A percentile compares a stretch with the other conserved stretches of the same genome.
Conservation (phyloP, 2,888 invertebrate species). For the Caenorhabditis macrosperma region DNA sequence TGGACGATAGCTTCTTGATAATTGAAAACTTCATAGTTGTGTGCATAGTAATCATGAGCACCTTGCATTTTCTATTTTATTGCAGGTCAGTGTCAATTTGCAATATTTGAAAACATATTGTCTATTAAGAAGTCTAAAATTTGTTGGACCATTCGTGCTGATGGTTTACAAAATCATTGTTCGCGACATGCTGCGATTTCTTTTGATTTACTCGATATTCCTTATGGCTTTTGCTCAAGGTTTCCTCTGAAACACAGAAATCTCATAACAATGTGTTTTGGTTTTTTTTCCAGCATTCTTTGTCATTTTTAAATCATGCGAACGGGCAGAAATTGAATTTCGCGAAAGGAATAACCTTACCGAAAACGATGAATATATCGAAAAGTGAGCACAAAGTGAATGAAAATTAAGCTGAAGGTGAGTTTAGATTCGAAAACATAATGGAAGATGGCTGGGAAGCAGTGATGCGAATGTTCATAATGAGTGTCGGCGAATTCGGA, state of each 20-base stretch:
- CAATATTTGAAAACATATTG: too few species aligned
- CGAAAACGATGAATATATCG: conserved; percentile 55
- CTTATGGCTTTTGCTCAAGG: conserved; percentile 97
- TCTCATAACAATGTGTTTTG: too few species aligned
- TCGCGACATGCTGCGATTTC: conserved; percentile 94
- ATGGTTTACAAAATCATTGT: conserved; percentile 99
- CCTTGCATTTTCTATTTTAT: conserved; percentile 73
- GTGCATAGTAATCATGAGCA: conserved; percentile 67
- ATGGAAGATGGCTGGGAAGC: conserved; percentile 82
- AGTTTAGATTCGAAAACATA: conserved; percentile 70
- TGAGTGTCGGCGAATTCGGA: conserved; percentile 97
- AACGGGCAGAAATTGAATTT: conserved; percentile 63
- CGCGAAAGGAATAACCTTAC: conserved; percentile 37
- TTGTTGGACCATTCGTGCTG: conserved; percentile 98
- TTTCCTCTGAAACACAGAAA: too few species aligned
- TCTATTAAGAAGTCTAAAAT: conserved; percentile 93
- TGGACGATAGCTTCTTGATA: conserved; percentile 62
- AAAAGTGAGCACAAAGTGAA: conserved; percentile 33
- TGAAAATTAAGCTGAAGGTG: not conserved
- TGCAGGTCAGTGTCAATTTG: conserved; percentile 58
- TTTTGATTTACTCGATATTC: conserved; percentile 95
- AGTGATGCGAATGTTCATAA: conserved; percentile 97
- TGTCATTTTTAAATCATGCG: conserved; percentile 89
- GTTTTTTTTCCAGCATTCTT: conserved; percentile 84
- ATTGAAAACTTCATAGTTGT: conserved; percentile 71